phyloP scores from a whole-genome alignment of 2,888 invertebrate species.

The Lycaena phlaeas region DNA sequence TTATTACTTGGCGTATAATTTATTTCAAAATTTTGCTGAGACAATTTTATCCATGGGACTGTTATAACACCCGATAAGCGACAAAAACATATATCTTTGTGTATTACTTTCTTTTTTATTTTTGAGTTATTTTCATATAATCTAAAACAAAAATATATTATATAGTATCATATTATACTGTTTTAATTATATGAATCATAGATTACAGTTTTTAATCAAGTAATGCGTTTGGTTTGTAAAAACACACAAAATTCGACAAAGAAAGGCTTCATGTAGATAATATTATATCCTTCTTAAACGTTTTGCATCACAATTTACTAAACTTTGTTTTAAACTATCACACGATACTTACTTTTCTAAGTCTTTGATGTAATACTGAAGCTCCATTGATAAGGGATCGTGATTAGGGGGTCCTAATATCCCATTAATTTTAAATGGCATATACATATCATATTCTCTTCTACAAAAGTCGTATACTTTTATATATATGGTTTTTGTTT shows the following conservation, averaged over 20 bases:
- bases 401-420: slow-evolving; percentile 69
- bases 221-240: no score
- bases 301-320: no score
- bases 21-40: slow-evolving; percentile 51
- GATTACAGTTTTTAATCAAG: no score
- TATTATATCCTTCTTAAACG: no score
- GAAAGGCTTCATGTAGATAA: no score
- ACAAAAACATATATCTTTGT: slow-evolving; percentile 53
- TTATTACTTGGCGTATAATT: slow-evolving; percentile 28
- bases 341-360: slow-evolving; percentile 45
- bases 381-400: slow-evolving; percentile 37
- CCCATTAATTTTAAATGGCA: slow-evolving; percentile 74
- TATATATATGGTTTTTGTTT: slow-evolving; percentile 47
- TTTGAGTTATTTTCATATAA: slow-evolving; percentile 47
- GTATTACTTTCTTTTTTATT: slow-evolving; percentile 42
- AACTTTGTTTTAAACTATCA: no score
- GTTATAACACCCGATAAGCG: slow-evolving; percentile 54
- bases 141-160: slow-evolving; percentile 31
- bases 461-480: slow-evolving; percentile 49
- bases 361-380: slow-evolving; percentile 42
- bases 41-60: slow-evolving; percentile 52
- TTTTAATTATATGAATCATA: no score
- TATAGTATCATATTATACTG: no score
- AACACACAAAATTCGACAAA: no score
- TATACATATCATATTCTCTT: slow-evolving; percentile 68